Conservation (phyloP, 2,888 invertebrate species). For the Masnerella sp. region DNA sequence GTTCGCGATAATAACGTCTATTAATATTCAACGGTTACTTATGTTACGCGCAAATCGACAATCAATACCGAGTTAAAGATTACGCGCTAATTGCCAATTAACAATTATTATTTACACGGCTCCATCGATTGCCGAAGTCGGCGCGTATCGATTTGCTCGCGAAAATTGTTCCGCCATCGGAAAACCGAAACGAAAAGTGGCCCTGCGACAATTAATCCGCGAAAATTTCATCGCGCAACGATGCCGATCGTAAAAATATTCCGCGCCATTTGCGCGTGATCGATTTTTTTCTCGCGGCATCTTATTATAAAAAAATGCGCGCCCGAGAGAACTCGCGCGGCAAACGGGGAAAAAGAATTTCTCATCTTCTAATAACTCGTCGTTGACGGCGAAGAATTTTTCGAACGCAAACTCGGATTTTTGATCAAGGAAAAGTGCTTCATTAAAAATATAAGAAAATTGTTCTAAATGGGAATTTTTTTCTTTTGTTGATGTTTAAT, state of each 20-base stretch:
- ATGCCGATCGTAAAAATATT: slow-evolving; percentile 21
- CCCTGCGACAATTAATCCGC: neutral
- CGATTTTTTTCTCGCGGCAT: slow-evolving; percentile 25
- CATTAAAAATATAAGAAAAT: too few species aligned
- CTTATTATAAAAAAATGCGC: slow-evolving; percentile 28
- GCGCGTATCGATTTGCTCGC: too few species aligned
- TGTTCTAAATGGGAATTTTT: too few species aligned
- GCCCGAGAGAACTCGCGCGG: neutral
- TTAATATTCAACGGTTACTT: slow-evolving; percentile 6
- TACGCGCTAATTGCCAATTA: slow-evolving; percentile 8
- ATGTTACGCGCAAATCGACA: neutral
- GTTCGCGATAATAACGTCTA: slow-evolving; percentile 1
- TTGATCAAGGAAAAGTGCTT: too few species aligned
- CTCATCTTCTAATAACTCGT: slow-evolving; percentile 26
- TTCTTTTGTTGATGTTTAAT: too few species aligned
- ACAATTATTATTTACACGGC: slow-evolving; percentile 14
- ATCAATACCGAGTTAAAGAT: neutral
- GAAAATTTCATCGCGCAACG: slow-evolving; percentile 7
- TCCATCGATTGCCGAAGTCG: too few species aligned
- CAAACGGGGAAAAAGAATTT: slow-evolving; percentile 4
- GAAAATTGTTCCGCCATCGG: too few species aligned
- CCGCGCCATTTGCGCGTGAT: slow-evolving; percentile 20
- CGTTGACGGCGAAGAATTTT: too few species aligned
- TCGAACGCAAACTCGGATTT: too few species aligned
- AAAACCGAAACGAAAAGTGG: neutral